phyloP scores from a whole-genome alignment of 37 sponge, comb jelly and placozoan genomes.

The Ianthella basta region DNA sequence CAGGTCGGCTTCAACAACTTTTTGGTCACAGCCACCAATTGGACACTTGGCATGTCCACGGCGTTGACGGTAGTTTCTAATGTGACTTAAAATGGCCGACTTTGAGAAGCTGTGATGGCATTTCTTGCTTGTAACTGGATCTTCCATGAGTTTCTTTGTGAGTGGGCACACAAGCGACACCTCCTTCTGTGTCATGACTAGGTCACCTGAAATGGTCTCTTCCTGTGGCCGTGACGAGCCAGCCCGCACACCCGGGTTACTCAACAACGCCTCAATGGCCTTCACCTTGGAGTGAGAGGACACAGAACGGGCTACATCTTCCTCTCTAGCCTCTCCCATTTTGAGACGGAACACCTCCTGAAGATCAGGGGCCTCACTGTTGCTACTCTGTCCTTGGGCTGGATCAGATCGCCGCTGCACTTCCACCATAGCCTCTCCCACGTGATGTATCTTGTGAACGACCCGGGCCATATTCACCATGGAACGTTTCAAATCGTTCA shows the following conservation, averaged over 20 bases:
- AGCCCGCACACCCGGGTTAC: not conserved
- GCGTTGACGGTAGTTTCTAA: constrained; percentile 19
- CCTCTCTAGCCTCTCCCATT: not conserved
- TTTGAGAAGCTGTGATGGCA: constrained; percentile 68
- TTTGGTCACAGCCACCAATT: constrained; percentile 54
- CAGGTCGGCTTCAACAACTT: constrained; percentile 44
- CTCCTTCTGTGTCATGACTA: constrained; percentile 39
- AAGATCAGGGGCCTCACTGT: not conserved
- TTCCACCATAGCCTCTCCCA: constrained; percentile 8
- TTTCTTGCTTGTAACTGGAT: constrained; percentile 60
- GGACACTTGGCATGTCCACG: constrained; percentile 55
- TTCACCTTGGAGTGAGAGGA: not conserved
- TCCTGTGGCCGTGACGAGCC: not conserved
- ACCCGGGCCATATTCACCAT: not conserved
- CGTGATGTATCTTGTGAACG: not conserved
- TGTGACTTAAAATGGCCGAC: constrained; percentile 56
- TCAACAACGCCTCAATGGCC: not conserved
- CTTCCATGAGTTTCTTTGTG: constrained; percentile 50
- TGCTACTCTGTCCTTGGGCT: not conserved
- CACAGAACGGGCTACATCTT: too few species aligned
- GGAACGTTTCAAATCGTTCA: not conserved
- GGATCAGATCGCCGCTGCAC: not conserved
- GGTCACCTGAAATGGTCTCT: not conserved
- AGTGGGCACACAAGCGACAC: constrained; percentile 70
- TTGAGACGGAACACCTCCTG: not conserved